Conservation (phyloP, 35 echinoderm and acorn worm genomes). For the Apostichopus californicus region DNA sequence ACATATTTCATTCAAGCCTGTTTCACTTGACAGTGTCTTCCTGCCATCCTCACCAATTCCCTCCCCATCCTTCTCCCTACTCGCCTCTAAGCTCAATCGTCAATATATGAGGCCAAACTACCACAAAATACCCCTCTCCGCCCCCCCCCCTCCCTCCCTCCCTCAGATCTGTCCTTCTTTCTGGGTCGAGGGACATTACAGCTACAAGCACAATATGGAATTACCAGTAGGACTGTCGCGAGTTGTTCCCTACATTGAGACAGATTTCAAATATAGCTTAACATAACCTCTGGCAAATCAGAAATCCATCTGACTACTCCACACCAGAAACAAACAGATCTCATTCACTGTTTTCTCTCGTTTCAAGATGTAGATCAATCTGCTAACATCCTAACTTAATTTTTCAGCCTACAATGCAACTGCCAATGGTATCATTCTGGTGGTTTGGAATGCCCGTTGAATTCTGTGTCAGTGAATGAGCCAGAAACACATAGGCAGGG, state of each 20-base stretch:
- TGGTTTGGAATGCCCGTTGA: neutral
- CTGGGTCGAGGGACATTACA: no score
- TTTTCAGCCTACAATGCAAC: neutral
- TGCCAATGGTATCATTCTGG: neutral
- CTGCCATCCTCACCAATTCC: neutral
- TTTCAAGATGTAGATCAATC: neutral
- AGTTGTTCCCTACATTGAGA: no score
- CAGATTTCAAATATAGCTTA: no score
- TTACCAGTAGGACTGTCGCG: no score
- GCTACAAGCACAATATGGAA: no score
- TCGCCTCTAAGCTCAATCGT: no score
- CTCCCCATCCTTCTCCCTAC: neutral
- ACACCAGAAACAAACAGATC: neutral
- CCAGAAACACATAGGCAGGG: neutral
- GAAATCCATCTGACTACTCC: no score
- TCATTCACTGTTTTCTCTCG: neutral
- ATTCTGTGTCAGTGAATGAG: neutral
- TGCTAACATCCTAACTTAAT: neutral
- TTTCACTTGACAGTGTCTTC: neutral
- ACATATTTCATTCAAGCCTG: no score
- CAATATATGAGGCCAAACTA: no score
- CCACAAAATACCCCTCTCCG: neutral
- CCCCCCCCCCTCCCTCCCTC: neutral
- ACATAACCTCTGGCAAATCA: no score
- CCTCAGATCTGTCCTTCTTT: no score